A percentile compares a stretch with the other conserved stretches of the same genome.
Evolutionary conservation across 1,140 invertebrate genomes (phyloP).

Genomic region (Solen grandis): DNA sequence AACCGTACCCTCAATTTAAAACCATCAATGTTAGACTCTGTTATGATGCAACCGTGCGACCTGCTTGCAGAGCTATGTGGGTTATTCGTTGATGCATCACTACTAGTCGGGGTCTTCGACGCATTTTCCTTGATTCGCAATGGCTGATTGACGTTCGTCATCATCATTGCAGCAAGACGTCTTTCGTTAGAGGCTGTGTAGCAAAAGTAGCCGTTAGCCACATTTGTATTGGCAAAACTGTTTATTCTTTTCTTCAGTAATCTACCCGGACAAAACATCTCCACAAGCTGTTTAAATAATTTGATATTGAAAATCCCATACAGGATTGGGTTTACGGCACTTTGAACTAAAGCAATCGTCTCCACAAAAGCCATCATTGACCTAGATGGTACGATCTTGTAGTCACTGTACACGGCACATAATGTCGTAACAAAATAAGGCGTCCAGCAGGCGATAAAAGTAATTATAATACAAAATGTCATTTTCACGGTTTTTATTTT

Average conservation of each 20-base stretch:
- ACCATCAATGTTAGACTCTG: slow-evolving; percentile 74
- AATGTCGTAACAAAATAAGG: slow-evolving; percentile 81
- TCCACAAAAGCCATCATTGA: slow-evolving; percentile 78
- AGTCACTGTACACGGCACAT: slow-evolving; percentile 81
- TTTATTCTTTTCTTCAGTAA: slow-evolving; percentile 33
- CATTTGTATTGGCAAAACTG: slow-evolving; percentile 25
- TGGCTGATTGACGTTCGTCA: slow-evolving; percentile 24
- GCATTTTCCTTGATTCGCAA: slow-evolving; percentile 10
- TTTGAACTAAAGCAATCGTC: slow-evolving; percentile 81
- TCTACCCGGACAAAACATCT: slow-evolving; percentile 68
- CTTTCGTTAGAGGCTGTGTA: slow-evolving; percentile 37
- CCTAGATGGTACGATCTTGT: slow-evolving; percentile 76
- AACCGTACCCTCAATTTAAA: slow-evolving; percentile 71
- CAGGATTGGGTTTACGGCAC: slow-evolving; percentile 80
- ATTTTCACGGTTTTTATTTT: slow-evolving; percentile 82
- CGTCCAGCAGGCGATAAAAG: slow-evolving; percentile 81
- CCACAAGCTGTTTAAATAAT: slow-evolving; percentile 69
- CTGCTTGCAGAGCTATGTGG: slow-evolving; percentile 3
- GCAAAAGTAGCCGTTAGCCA: slow-evolving; percentile 23
- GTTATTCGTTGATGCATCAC: slow-evolving; percentile 56
- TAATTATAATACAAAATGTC: slow-evolving; percentile 80
- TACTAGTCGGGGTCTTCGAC: slow-evolving; percentile 40
- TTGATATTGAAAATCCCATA: slow-evolving; percentile 82
- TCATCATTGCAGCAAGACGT: background rate
- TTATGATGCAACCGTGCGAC: slow-evolving; percentile 62